Base-by-base conservation (phyloP, 2,888 invertebrate genomes). In the Elysia crispata region DNA sequence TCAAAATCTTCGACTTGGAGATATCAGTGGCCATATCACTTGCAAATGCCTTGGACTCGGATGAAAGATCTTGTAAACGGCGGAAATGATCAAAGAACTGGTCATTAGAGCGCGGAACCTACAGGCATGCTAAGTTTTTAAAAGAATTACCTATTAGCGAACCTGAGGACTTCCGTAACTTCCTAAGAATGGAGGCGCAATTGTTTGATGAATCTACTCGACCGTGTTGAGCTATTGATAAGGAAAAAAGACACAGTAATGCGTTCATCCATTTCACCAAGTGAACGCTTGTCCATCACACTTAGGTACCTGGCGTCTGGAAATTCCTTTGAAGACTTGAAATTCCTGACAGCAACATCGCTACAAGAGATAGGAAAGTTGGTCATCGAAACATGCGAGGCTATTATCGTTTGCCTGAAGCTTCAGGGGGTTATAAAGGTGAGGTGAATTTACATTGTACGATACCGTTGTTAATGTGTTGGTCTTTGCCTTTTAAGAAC, bases 1-100 rank as follows among this genome's bases (percentile, higher is more conserved):
- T 64, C 64, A 64, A 64, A 64, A 64, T 64, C 64, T n/a, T 64
- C 64, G 18, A 64, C 64, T 18, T 64, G 64, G 64, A 64, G 18
- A n/a, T 23, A n/a, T 64, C 64, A 23, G 64, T 64, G 25, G 64
- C 64, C 64, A 23, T 64, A 64, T 15, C 64, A 64, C 64, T n/a
- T 15, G 64, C 23, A 23, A 18, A 18, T 23, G 64, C 15, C 64
- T 64, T 64, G 25, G 64, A 64, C 64, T 64, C 18, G 25, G 25
- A 64, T 23, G 25, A 64, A 64, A 64, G 25, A n/a, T n/a, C n/a
- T n/a, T n/a, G n/a, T n/a, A n/a, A n/a, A n/a, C n/a, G n/a, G n/a
- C n/a, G n/a, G n/a, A 64, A n/a, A n/a, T n/a, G n/a, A n/a, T n/a
- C n/a, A n/a, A 54, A n/a, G n/a, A n/a, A n/a, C n/a, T n/a, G n/a